Conservation (phyloP, 2,888 invertebrate genomes). For the Eugnorisma glareosa region DNA sequence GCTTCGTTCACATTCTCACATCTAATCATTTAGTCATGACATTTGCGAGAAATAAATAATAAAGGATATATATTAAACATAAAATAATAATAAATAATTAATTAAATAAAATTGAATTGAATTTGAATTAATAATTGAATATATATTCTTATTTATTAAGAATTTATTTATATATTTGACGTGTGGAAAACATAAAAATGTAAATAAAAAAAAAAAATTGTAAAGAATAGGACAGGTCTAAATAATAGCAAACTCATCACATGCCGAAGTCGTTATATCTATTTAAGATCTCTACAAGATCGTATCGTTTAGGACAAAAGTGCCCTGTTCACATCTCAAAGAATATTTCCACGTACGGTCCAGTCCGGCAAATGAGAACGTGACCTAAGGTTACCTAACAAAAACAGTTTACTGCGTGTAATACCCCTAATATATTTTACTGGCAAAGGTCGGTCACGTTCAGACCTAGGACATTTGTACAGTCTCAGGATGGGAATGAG, state of each 20-base stretch:
- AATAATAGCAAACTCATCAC: background rate
- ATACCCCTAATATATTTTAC: slow-evolving; percentile 58
- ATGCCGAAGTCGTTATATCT: background rate
- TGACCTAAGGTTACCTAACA: slow-evolving; percentile 39
- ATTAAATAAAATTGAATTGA: no score
- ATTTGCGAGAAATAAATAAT: background rate
- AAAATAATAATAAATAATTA: no score
- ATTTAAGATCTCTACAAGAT: background rate
- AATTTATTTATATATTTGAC: no score
- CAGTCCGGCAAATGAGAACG: slow-evolving; percentile 15
- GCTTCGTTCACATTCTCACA: background rate
- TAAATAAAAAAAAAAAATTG: no score
- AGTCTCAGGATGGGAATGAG: slow-evolving; percentile 19
- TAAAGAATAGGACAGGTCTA: background rate
- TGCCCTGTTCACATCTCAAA: background rate
- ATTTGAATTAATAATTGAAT: no score
- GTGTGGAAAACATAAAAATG: no score
- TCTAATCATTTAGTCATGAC: background rate
- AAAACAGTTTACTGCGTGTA: slow-evolving; percentile 52
- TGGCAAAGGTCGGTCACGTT: slow-evolving; percentile 54
- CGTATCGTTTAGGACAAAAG: background rate
- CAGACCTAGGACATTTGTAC: slow-evolving; percentile 38
- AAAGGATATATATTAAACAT: no score
- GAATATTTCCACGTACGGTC: background rate
- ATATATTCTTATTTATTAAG: no score